phyloP scores from a whole-genome alignment of 2,797 vertebrate species.

The Spea hammondii region DNA sequence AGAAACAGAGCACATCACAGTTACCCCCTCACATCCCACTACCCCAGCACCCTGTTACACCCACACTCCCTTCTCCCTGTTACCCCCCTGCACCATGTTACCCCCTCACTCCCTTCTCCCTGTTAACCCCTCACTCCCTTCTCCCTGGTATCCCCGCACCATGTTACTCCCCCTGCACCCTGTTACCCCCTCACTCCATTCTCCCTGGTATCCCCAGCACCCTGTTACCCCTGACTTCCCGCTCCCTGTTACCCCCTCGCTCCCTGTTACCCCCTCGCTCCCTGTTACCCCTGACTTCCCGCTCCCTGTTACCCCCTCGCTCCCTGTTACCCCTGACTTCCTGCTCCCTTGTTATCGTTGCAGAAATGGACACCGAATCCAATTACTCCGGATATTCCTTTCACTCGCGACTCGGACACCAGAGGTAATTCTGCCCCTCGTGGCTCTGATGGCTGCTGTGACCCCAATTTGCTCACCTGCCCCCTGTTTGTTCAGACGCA shows the following conservation, averaged over 20 bases:
- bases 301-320: neutral
- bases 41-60: neutral
- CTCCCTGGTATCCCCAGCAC: accelerated
- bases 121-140: neutral
- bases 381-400: slow-evolving; percentile 94
- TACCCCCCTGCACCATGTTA: neutral
- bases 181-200: neutral
- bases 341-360: neutral
- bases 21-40: neutral
- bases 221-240: neutral
- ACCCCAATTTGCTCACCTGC: slow-evolving; percentile 87
- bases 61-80: neutral
- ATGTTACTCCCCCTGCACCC: neutral
- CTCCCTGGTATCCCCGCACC: neutral
- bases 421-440: neutral
- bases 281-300: too few species aligned
- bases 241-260: neutral
- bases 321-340: too few species aligned
- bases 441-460: slow-evolving; percentile 82
- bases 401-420: slow-evolving; percentile 78
- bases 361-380: slow-evolving; percentile 93
- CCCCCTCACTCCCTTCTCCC: neutral
- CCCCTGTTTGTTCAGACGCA: too few species aligned
- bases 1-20: too few species aligned
- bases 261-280: neutral